Evolutionary conservation across 2,888 invertebrate genomes (phyloP).

Genomic region (Drosophila vallismaia): DNA sequence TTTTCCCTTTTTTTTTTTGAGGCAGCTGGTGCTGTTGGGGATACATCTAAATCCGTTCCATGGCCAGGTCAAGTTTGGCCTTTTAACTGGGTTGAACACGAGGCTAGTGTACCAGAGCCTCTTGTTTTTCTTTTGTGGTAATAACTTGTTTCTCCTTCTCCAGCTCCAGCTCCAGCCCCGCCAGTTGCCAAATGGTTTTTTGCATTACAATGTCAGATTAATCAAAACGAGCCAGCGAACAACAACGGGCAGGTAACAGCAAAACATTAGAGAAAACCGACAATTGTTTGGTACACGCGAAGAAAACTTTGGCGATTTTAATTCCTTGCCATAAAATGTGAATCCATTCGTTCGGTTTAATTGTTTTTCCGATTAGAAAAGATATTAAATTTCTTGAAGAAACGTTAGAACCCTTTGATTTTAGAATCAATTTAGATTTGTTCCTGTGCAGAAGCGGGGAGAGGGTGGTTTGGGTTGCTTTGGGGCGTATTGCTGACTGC

Average conservation of each 20-base stretch:
- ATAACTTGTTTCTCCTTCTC: conserved; percentile 67
- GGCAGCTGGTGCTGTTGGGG: conserved; percentile 48
- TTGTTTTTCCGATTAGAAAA: background rate
- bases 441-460: background rate
- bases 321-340: no score
- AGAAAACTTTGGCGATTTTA: background rate
- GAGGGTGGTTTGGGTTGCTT: conserved; percentile 12
- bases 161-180: conserved; percentile 9
- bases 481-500: conserved; percentile 47
- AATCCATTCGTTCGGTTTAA: no score
- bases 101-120: conserved; percentile 52
- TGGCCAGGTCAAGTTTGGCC: conserved; percentile 78
- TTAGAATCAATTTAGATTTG: background rate
- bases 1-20: conserved; percentile 35
- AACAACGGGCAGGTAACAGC: conserved; percentile 37
- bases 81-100: conserved; percentile 78
- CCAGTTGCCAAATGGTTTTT: conserved; percentile 75
- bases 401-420: background rate
- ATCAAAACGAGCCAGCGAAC: conserved; percentile 72
- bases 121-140: conserved; percentile 49
- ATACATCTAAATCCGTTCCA: conserved; percentile 75
- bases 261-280: conserved; percentile 77
- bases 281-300: conserved; percentile 69
- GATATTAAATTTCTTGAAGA: background rate
- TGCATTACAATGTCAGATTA: conserved; percentile 81